Percentiles rank a stretch among this genome's conserved stretches.
These are phyloP conservation scores for Phalacrocorax aristotelis DNA, from an alignment of 2,113 vertebrate species.

Conservation along the genomic window DNA sequence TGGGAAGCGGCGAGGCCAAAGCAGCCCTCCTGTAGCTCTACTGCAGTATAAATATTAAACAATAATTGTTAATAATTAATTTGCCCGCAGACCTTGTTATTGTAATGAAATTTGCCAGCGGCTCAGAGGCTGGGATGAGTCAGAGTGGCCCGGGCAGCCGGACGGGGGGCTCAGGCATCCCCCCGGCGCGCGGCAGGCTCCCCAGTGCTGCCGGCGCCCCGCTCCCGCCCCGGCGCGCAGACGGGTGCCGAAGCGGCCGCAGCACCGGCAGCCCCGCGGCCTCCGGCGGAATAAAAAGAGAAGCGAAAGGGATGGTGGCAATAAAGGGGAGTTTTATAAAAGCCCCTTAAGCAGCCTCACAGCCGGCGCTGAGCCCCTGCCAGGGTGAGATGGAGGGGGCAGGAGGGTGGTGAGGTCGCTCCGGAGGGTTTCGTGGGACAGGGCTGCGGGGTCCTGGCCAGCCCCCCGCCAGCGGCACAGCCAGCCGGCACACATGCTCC, in stretches of 20 bases:
- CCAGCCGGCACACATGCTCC: neutral
- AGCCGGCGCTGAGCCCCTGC: neutral
- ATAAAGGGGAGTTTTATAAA: neutral
- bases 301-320: neutral
- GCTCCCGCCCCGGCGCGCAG: neutral
- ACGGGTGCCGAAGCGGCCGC: neutral
- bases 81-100: constrained; percentile 47
- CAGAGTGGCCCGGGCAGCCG: neutral
- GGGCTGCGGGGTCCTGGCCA: neutral
- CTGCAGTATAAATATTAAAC: constrained; percentile 62
- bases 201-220: neutral
- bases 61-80: constrained; percentile 63
- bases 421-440: neutral
- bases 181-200: rapidly evolving
- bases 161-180: neutral
- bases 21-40: neutral
- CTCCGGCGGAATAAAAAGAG: neutral
- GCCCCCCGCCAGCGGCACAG: neutral
- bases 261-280: no score
- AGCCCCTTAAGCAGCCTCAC: rapidly evolving
- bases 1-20: neutral
- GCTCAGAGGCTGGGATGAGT: neutral
- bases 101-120: constrained; percentile 34
- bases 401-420: neutral
- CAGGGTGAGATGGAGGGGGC: neutral